Conservation (phyloP, 2,113 vertebrate species). For the Tetrax tetrax region DNA sequence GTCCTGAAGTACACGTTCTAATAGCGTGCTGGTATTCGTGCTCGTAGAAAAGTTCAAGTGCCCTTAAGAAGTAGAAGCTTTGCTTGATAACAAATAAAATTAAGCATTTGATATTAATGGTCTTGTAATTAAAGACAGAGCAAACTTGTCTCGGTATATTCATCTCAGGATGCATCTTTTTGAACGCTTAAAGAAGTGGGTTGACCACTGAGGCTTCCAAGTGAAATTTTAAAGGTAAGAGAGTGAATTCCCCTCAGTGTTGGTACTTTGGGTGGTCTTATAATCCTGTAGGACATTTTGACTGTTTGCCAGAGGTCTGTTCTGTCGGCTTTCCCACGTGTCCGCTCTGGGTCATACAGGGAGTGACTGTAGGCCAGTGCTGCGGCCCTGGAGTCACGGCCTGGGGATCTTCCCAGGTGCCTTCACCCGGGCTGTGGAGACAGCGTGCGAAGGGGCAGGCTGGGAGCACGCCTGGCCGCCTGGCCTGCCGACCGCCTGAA, state of each 20-base stretch:
- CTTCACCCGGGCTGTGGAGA: neutral
- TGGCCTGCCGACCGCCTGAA: neutral
- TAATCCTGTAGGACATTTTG: neutral
- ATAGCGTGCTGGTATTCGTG: rapidly evolving
- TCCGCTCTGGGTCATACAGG: neutral
- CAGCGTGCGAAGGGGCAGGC: neutral
- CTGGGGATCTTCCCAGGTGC: neutral
- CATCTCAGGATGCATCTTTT: neutral
- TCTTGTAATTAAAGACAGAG: constrained; percentile 10
- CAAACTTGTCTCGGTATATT: neutral
- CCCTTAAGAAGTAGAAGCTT: neutral
- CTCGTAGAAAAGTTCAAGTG: constrained; percentile 5
- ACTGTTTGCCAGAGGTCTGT: neutral
- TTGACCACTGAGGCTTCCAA: neutral
- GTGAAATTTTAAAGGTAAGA: neutral
- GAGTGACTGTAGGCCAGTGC: neutral
- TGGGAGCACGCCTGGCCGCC: neutral
- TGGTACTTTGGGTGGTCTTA: neutral
- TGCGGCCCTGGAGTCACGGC: neutral
- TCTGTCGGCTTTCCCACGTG: neutral
- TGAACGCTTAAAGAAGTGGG: neutral
- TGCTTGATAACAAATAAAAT: neutral
- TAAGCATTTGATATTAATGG: neutral
- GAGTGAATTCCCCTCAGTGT: neutral
- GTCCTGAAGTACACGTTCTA: constrained; percentile 11